Conservation (phyloP, 2,113 vertebrate species). For the Deroptyus accipitrinus region DNA sequence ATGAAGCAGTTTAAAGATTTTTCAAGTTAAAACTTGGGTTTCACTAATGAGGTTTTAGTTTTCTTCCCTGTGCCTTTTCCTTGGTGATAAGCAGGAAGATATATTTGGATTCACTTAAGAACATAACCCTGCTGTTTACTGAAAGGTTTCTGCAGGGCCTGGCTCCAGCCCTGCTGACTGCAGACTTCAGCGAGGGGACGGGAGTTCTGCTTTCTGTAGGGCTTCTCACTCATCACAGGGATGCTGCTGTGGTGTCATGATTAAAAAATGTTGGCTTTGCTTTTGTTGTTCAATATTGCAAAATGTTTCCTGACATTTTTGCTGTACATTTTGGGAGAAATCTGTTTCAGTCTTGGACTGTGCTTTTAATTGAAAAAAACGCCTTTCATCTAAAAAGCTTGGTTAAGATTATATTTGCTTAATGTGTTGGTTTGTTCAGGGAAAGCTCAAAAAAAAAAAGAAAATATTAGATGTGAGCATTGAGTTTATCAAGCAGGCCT, state of each 20-base stretch:
- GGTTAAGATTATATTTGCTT: constrained; percentile 11
- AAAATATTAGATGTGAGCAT: not conserved
- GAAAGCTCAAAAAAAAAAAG: not conserved
- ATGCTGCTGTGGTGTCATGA: constrained; percentile 4
- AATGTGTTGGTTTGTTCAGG: not conserved
- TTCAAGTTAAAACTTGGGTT: not conserved
- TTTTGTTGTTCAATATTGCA: constrained; percentile 18
- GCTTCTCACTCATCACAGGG: not conserved
- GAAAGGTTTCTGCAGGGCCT: not conserved
- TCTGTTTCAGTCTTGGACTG: not conserved
- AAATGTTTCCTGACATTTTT: constrained; percentile 22
- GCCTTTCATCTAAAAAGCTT: not conserved
- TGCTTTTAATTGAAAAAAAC: not conserved
- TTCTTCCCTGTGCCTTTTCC: not conserved
- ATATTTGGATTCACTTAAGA: not conserved
- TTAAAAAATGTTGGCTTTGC: constrained; percentile 57
- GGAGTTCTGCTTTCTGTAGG: not conserved
- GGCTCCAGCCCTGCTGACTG: not conserved
- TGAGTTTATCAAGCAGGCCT: constrained; percentile 24
- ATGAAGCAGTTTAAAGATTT: not conserved
- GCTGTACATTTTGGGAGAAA: not conserved
- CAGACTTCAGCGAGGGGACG: not conserved
- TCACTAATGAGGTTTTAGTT: not conserved
- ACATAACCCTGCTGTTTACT: not conserved
- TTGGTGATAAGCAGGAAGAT: not conserved